Evolutionary conservation across 64 coral and sea anemone genomes (phyloP), one percentile per base, ranked within the genome.

Genomic region (Montipora cactus): DNA sequence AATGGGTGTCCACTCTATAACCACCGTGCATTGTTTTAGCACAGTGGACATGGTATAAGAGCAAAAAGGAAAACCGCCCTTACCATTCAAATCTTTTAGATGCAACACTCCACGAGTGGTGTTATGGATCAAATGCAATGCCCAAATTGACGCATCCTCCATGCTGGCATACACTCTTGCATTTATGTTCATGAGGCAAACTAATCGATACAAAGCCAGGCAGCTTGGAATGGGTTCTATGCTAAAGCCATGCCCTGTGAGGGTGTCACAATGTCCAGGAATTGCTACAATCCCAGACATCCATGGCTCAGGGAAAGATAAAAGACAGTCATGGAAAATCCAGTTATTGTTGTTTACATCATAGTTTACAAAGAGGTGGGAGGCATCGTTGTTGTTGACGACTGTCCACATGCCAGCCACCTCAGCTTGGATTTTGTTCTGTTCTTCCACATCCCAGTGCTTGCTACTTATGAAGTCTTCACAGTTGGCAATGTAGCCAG

Each of bases 361-460:
- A 90, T 78, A 94, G 51, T 83, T 75, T 8, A 90, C 79, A 79
- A 74, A 97, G 1, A 97, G 77, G 11, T 97, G 95, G 19, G 95
- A 89, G 11, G 91, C 79, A 47, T 83, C 45, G 10, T 77, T 84
- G 8, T 75, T 79, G 22, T 87, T 74, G 6, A 86, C 73, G 2
- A 94, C 88, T 84, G 92, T 61, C 97, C 97, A 99, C 61, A 53
- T 59, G 11, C 91, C 89, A 9, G 97, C 89, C 6, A 94, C 92
- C 75, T 93, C 93, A 14, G 95, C 90, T 87, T 99, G 97, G 66
- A 99, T 91, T 14, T 90, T 89, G 53, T 99, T 92, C 52, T 99
- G 97, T 23, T 99, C 97, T 50, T 99, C 97, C 1, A 96, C 64
- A 84, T 99, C 97, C 97, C 97, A 99, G 53, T 93, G 88, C 19